phyloP scores from a whole-genome alignment of 92 coral and sea anemone species.

The Epizoanthus stellaris region DNA sequence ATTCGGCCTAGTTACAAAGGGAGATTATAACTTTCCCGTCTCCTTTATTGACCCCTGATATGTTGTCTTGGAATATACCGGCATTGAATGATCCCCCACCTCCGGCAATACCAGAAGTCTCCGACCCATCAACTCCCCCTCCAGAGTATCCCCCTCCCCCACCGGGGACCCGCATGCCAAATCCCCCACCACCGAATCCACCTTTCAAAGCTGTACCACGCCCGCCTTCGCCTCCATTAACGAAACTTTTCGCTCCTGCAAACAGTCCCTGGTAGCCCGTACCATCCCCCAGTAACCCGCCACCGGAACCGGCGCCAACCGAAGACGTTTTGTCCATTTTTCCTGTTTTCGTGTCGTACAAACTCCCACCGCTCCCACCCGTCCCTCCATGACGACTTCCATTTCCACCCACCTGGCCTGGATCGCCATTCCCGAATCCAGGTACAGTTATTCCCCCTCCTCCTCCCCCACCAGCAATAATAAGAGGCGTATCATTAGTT shows the following conservation, averaged over 20 bases:
- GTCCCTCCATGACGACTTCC: slow-evolving; percentile 83
- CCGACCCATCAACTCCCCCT: slow-evolving; percentile 68
- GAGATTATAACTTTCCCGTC: slow-evolving; percentile 23
- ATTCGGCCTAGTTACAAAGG: not conserved
- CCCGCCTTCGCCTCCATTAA: slow-evolving; percentile 69
- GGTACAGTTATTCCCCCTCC: slow-evolving; percentile 70
- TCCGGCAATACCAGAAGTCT: slow-evolving; percentile 55
- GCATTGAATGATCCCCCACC: slow-evolving; percentile 69
- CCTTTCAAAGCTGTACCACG: slow-evolving; percentile 20
- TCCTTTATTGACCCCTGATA: slow-evolving; percentile 32
- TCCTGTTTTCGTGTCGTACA: slow-evolving; percentile 49
- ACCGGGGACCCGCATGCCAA: slow-evolving; percentile 41
- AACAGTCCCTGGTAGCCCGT: not conserved
- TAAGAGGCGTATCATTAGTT: slow-evolving; percentile 49
- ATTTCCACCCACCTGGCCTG: slow-evolving; percentile 71
- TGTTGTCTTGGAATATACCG: slow-evolving; percentile 36
- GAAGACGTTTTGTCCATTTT: not conserved
- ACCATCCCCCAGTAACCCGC: slow-evolving; percentile 62
- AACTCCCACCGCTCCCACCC: slow-evolving; percentile 69
- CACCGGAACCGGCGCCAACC: slow-evolving; percentile 51
- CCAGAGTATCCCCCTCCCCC: slow-evolving; percentile 95
- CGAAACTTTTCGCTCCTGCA: slow-evolving; percentile 38
- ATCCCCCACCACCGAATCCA: slow-evolving; percentile 76
- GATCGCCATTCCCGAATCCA: slow-evolving; percentile 75
- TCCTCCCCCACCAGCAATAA: slow-evolving; percentile 95